Percentiles rank a stretch among this genome's conserved stretches.
These are phyloP conservation scores for Diplolepis rosae DNA, from an alignment of 2,888 invertebrate genomes.

Conservation along the genomic window DNA sequence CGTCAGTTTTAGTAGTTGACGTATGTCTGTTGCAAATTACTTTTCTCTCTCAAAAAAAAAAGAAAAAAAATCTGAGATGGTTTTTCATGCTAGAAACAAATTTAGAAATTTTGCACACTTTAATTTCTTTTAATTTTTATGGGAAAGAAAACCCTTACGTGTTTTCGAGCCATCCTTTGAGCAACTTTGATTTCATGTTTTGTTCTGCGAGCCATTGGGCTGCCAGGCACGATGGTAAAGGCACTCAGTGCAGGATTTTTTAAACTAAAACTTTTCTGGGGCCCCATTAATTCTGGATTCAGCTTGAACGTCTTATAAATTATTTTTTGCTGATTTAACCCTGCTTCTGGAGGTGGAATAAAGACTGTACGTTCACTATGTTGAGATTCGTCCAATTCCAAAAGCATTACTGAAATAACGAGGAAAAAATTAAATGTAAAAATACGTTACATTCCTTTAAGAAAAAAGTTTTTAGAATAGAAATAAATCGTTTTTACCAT, in stretches of 20 bases:
- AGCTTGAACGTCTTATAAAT: constrained; percentile 79
- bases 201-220: constrained; percentile 93
- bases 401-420: constrained; percentile 73
- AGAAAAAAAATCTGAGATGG: too few relatives aligned
- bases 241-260: constrained; percentile 68
- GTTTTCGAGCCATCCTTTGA: constrained; percentile 84
- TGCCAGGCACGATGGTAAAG: constrained; percentile 80
- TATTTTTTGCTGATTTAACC: constrained; percentile 67
- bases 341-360: constrained; percentile 93
- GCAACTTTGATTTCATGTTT: constrained; percentile 96
- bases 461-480: not conserved
- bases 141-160: constrained; percentile 53
- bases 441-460: not conserved
- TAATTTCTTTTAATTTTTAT: too few relatives aligned
- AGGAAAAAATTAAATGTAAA: constrained; percentile 13
- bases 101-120: too few relatives aligned
- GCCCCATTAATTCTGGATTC: constrained; percentile 77
- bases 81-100: too few relatives aligned
- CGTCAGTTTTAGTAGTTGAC: too few relatives aligned
- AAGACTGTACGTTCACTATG: constrained; percentile 94
- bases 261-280: constrained; percentile 66
- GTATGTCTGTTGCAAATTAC: too few relatives aligned
- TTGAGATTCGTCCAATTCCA: constrained; percentile 87
- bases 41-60: too few relatives aligned
- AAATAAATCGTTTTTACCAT: constrained; percentile 62